A percentile compares a stretch with the other conserved stretches of the same genome.
Conservation (phyloP, 2,113 vertebrate species). For the Sinosuthora webbiana region DNA sequence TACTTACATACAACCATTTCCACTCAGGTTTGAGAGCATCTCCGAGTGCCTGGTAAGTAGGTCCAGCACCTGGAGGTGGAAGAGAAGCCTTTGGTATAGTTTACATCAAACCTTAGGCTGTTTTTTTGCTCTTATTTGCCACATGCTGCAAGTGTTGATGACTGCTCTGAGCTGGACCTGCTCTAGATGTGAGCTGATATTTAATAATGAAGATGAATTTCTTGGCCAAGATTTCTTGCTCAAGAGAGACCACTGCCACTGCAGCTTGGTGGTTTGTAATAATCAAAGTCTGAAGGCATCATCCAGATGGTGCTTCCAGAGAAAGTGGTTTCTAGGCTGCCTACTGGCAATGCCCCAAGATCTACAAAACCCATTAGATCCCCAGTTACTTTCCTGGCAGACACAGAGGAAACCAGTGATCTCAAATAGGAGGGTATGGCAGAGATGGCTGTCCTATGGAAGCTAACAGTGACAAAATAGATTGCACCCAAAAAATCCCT, state of each 20-base stretch:
- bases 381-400: neutral
- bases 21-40: neutral
- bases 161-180: neutral
- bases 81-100: neutral
- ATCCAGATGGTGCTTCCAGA: neutral
- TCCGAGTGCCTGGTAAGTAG: neutral
- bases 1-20: accelerated
- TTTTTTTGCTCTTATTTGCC: neutral
- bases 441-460: neutral
- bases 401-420: neutral
- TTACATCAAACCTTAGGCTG: neutral
- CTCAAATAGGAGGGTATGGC: neutral
- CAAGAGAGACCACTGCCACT: neutral
- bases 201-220: neutral
- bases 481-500: neutral
- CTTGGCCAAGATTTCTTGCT: neutral
- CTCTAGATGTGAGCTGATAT: neutral
- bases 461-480: neutral
- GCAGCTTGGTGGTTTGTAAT: neutral
- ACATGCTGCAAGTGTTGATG: neutral
- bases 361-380: neutral
- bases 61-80: neutral
- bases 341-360: neutral
- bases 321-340: neutral
- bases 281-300: neutral